These are phyloP conservation scores for Odontomyia ornata DNA, from an alignment of 2,888 invertebrate genomes.

Conservation along the genomic window DNA sequence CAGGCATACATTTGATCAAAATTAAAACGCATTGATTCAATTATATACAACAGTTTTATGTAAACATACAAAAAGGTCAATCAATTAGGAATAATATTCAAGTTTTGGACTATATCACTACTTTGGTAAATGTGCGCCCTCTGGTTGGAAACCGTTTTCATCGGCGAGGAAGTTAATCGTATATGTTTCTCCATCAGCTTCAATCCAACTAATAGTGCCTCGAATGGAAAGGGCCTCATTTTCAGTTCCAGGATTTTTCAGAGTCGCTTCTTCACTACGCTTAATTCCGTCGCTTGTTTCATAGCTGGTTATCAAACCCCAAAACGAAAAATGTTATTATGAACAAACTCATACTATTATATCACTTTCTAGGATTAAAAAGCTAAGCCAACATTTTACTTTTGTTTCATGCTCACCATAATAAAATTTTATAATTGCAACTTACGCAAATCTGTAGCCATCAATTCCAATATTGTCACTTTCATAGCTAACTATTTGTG, in stretches of 20 bases:
- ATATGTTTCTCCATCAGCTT: slow-evolving; percentile 70
- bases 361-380: too few species aligned
- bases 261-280: slow-evolving; percentile 69
- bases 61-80: slow-evolving; percentile 19
- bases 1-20: too few species aligned
- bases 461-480: slow-evolving; percentile 69
- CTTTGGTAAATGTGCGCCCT: slow-evolving; percentile 61
- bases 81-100: slow-evolving; percentile 4
- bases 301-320: slow-evolving; percentile 64
- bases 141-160: slow-evolving; percentile 63
- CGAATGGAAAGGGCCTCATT: slow-evolving; percentile 70
- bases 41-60: too few species aligned
- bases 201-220: slow-evolving; percentile 70
- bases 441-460: slow-evolving; percentile 67
- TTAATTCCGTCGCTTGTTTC: slow-evolving; percentile 73
- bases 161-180: slow-evolving; percentile 63
- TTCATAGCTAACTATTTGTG: slow-evolving; percentile 70
- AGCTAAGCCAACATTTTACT: too few species aligned
- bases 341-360: too few species aligned
- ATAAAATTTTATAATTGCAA: slow-evolving; percentile 30
- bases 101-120: neutral
- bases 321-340: too few species aligned
- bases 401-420: too few species aligned
- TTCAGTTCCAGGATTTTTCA: slow-evolving; percentile 71
- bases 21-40: too few species aligned